These are phyloP conservation scores for Phymanthus crucifer DNA, from an alignment of 92 coral and sea anemone species.

Conservation along the genomic window DNA sequence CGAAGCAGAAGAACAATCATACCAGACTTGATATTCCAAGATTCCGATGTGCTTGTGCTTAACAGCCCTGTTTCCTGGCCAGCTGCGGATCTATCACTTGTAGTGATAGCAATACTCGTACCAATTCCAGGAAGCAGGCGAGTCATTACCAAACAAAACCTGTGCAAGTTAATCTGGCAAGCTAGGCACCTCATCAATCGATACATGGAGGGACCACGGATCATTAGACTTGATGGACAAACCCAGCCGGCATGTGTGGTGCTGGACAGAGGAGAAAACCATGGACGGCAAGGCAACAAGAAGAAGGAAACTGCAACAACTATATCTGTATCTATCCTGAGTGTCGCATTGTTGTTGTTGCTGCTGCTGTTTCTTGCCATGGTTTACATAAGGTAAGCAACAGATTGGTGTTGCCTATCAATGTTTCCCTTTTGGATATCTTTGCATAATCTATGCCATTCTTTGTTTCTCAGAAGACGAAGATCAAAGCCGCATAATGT, in stretches of 20 bases:
- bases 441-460: background rate
- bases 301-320: background rate
- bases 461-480: slow-evolving; percentile 1
- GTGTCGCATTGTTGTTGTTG: background rate
- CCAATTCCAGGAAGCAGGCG: slow-evolving; percentile 9
- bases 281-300: background rate
- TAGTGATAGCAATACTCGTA: slow-evolving; percentile 34
- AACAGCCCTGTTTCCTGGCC: slow-evolving; percentile 7
- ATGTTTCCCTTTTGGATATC: background rate
- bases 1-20: slow-evolving; percentile 1
- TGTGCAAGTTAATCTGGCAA: slow-evolving; percentile 33
- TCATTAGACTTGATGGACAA: slow-evolving; percentile 30
- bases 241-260: slow-evolving; percentile 28
- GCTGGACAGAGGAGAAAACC: background rate
- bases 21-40: background rate
- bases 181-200: slow-evolving; percentile 22
- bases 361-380: background rate
- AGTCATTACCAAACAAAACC: slow-evolving; percentile 15
- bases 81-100: background rate
- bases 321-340: slow-evolving; percentile 13
- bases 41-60: slow-evolving; percentile 28
- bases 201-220: slow-evolving; percentile 27
- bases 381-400: background rate
- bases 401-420: too few relatives aligned
- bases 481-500: background rate